These are phyloP conservation scores for Psammodynastes pulverulentus DNA, from an alignment of 2,113 vertebrate species.

Conservation along the genomic window DNA sequence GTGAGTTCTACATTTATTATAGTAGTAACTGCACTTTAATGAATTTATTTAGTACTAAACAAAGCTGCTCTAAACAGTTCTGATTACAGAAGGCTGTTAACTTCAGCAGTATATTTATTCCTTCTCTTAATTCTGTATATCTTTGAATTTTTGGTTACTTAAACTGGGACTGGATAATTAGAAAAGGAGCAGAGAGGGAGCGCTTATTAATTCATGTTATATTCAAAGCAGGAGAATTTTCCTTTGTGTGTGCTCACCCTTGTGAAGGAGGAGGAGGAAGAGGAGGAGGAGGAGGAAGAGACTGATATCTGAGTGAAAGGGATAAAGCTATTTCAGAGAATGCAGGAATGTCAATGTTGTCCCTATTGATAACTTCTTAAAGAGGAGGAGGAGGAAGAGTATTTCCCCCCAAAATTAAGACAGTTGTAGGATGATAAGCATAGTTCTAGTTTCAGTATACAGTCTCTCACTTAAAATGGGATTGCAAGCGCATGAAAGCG, in stretches of 20 bases:
- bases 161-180: background rate
- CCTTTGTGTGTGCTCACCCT: background rate
- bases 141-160: conserved; percentile 10
- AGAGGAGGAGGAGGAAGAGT: background rate
- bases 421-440: background rate
- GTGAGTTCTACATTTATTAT: conserved; percentile 71
- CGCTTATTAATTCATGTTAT: background rate
- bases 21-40: conserved; percentile 68
- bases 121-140: background rate
- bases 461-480: background rate
- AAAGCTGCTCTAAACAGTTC: conserved; percentile 53
- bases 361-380: background rate
- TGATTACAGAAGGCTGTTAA: conserved; percentile 34
- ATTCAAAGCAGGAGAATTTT: background rate
- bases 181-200: conserved; percentile 6
- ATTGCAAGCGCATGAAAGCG: background rate
- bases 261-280: background rate
- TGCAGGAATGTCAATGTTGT: background rate
- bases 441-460: background rate
- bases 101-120: conserved; percentile 30
- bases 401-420: background rate
- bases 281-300: background rate
- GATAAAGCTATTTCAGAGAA: background rate
- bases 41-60: conserved; percentile 58
- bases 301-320: background rate